A percentile compares a stretch with the other conserved stretches of the same genome.
Conservation (phyloP, 1,140 invertebrate species). For the Coenobita brevimanus region DNA sequence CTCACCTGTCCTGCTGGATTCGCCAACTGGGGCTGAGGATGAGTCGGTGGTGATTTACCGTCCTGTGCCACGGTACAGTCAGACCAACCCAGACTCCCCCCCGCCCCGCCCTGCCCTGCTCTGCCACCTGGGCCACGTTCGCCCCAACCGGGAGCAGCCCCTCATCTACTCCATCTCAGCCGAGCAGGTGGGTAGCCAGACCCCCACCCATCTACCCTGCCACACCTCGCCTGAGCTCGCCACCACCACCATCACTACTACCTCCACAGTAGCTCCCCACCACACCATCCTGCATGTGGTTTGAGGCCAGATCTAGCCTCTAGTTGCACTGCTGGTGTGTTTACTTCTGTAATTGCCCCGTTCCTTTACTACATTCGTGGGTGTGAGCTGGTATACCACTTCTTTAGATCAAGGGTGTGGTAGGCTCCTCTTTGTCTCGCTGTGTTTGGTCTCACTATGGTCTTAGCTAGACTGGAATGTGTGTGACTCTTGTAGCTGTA, state of each 20-base stretch:
- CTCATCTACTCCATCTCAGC: constrained; percentile 45
- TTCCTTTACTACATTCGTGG: neutral
- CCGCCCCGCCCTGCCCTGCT: constrained; percentile 53
- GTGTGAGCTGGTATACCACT: neutral
- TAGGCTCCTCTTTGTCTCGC: no score
- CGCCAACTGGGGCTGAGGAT: constrained; percentile 9
- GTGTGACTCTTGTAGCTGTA: no score
- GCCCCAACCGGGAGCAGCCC: constrained; percentile 46
- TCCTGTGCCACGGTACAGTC: constrained; percentile 58
- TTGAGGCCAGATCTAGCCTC: neutral
- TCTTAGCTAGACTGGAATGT: no score
- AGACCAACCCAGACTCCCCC: constrained; percentile 44
- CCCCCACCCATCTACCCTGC: neutral
- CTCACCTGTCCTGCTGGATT: constrained; percentile 51
- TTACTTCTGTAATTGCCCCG: neutral
- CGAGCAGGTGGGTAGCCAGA: constrained; percentile 54
- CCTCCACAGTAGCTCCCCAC: constrained; percentile 29
- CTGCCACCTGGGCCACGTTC: constrained; percentile 64
- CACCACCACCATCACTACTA: neutral
- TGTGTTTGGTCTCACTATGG: neutral
- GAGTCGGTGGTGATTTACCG: constrained; percentile 56
- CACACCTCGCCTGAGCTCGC: neutral
- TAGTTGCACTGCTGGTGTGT: neutral
- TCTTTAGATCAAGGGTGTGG: neutral
- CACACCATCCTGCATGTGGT: constrained; percentile 17